A percentile compares a stretch with the other conserved stretches of the same genome.
phyloP scores from a whole-genome alignment of 2,113 vertebrate genomes.

The Bostrychus sinensis region DNA sequence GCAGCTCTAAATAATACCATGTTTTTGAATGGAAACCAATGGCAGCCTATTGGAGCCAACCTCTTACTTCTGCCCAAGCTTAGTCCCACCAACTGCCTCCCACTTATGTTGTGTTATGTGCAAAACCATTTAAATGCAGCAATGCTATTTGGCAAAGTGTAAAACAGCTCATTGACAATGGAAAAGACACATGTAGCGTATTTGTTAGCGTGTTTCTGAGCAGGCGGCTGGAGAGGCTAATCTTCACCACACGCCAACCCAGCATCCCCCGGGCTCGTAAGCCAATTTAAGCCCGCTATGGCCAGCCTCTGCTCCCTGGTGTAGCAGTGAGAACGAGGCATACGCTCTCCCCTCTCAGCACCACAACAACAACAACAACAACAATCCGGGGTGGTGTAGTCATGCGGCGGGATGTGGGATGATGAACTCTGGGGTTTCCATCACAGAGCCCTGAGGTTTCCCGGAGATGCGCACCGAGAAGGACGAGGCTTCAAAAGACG shows the following conservation, averaged over 20 bases:
- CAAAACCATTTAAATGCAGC: not conserved
- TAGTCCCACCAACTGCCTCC: too few relatives aligned
- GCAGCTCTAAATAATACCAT: too few relatives aligned
- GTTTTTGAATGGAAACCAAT: not conserved
- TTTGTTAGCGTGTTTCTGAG: conserved; percentile 12
- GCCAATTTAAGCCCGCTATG: conserved; percentile 38
- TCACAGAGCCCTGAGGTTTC: conserved; percentile 31
- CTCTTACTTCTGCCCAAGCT: too few relatives aligned
- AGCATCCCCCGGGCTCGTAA: conserved; percentile 30
- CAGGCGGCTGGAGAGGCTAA: conserved; percentile 9
- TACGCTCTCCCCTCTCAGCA: conserved; percentile 11
- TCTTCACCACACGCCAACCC: conserved; percentile 29
- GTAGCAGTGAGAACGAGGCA: conserved; percentile 37
- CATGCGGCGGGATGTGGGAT: conserved; percentile 35
- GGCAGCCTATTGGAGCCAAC: too few relatives aligned
- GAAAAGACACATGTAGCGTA: conserved; percentile 10
- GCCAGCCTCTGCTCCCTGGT: conserved; percentile 28
- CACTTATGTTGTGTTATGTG: not conserved
- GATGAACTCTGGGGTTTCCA: conserved; percentile 38
- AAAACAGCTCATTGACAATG: conserved; percentile 2
- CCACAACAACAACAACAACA: conserved; percentile 4
- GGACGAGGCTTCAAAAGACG: conserved; percentile 48
- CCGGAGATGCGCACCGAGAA: conserved; percentile 18
- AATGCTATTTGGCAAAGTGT: not conserved
- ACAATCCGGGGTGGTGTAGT: conserved; percentile 38